Conservation (phyloP, 2,888 invertebrate genomes). For the Amiota mariae region DNA sequence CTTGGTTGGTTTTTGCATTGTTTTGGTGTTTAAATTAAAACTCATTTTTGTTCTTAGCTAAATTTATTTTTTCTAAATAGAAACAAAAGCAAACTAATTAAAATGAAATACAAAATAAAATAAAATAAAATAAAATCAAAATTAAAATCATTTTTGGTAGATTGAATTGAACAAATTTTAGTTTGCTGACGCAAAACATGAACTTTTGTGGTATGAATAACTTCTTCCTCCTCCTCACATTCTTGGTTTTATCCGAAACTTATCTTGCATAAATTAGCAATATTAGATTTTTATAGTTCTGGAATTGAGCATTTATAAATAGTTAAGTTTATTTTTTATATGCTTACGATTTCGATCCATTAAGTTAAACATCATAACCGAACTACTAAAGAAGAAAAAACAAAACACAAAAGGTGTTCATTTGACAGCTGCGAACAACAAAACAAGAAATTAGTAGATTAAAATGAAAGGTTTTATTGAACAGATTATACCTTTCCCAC, state of each 20-base stretch:
- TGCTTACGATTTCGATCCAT: constrained; percentile 30
- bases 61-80: background rate
- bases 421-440: too few relatives aligned
- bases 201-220: background rate
- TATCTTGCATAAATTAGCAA: constrained; percentile 18
- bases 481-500: too few relatives aligned
- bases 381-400: constrained; percentile 17
- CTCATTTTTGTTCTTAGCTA: background rate
- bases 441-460: too few relatives aligned
- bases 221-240: background rate
- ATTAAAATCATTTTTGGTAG: background rate
- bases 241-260: too few relatives aligned
- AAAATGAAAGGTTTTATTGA: too few relatives aligned
- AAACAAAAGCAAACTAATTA: background rate
- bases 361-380: too few relatives aligned
- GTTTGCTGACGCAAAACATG: constrained; percentile 15
- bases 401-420: constrained; percentile 30
- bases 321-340: constrained; percentile 25
- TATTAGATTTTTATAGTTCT: constrained; percentile 20
- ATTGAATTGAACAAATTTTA: too few relatives aligned
- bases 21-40: background rate
- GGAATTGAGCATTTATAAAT: constrained; percentile 30
- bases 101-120: background rate
- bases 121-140: background rate
- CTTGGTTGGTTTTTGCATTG: constrained; percentile 32